Conservation (phyloP, 2,888 invertebrate species). For the Lordiphosa andalusiaca region DNA sequence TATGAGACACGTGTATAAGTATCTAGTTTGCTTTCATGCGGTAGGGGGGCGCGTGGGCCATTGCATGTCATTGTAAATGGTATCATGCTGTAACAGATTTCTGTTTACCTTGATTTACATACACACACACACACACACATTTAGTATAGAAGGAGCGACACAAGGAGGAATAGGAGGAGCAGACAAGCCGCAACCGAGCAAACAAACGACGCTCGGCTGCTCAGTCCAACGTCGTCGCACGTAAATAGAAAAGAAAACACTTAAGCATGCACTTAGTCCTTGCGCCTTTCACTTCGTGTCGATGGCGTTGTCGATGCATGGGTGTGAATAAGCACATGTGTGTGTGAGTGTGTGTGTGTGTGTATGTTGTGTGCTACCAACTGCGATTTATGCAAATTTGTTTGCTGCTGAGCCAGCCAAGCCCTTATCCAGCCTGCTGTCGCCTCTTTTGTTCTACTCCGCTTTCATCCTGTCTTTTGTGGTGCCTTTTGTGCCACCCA, state of each 20-base stretch:
- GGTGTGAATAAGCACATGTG: conserved; percentile 63
- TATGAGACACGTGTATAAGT: conserved; percentile 66
- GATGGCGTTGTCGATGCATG: conserved; percentile 61
- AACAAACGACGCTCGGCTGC: conserved; percentile 42
- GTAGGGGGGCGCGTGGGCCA: conserved; percentile 20
- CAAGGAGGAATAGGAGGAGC: not conserved
- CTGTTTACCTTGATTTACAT: conserved; percentile 74
- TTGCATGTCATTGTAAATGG: conserved; percentile 65
- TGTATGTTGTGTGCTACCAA: conserved; percentile 51
- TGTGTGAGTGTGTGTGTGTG: conserved; percentile 24
- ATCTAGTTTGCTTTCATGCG: conserved; percentile 40
- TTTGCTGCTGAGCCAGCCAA: conserved; percentile 51
- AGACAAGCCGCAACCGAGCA: conserved; percentile 49
- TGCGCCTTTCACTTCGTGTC: conserved; percentile 67
- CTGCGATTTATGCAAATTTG: conserved; percentile 72
- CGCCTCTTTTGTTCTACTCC: conserved; percentile 6
- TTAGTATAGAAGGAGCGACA: not conserved
- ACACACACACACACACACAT: conserved; percentile 40
- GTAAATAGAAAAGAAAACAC: conserved; percentile 54
- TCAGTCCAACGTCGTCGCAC: conserved; percentile 42
- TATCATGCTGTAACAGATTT: conserved; percentile 69
- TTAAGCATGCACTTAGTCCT: conserved; percentile 73
- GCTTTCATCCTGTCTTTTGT: conserved; percentile 3
- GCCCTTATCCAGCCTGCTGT: conserved; percentile 17
- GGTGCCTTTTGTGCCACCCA: conserved; percentile 12